Evolutionary conservation across 2,797 vertebrate genomes (phyloP).

Genomic region (Molossus molossus): DNA sequence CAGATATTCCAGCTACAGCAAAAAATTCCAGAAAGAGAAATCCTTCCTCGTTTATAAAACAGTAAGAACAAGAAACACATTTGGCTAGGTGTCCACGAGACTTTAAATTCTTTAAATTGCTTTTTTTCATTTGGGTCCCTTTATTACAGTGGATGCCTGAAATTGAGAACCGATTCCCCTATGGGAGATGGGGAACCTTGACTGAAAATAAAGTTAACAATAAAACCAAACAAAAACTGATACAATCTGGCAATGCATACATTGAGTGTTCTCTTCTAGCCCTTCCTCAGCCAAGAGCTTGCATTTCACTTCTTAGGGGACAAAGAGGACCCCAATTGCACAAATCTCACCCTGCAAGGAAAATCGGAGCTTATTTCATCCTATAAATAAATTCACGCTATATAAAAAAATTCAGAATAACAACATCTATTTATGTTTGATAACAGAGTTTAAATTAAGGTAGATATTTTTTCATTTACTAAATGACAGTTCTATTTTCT

Average conservation of each 20-base stretch:
- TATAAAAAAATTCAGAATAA: not conserved
- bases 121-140: accelerated
- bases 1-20: not conserved
- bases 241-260: conserved; percentile 32
- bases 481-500: not conserved
- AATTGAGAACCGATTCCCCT: not conserved
- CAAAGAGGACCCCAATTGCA: not conserved
- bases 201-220: not conserved
- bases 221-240: not conserved
- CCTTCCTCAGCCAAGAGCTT: not conserved
- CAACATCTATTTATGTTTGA: not conserved
- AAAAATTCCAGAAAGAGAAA: not conserved
- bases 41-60: not conserved
- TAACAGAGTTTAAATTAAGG: not conserved
- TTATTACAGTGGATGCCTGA: not conserved
- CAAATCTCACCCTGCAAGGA: not conserved
- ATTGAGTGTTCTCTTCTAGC: conserved; percentile 2
- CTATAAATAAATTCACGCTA: not conserved
- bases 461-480: conserved; percentile 45
- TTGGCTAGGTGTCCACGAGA: not conserved
- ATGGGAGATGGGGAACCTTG: not conserved
- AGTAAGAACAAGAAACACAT: not conserved
- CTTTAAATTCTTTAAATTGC: not conserved
- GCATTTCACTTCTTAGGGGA: accelerated
- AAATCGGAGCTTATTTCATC: not conserved